Evolutionary conservation across 2,113 vertebrate genomes (phyloP).

Genomic region (Edolisoma coerulescens): DNA sequence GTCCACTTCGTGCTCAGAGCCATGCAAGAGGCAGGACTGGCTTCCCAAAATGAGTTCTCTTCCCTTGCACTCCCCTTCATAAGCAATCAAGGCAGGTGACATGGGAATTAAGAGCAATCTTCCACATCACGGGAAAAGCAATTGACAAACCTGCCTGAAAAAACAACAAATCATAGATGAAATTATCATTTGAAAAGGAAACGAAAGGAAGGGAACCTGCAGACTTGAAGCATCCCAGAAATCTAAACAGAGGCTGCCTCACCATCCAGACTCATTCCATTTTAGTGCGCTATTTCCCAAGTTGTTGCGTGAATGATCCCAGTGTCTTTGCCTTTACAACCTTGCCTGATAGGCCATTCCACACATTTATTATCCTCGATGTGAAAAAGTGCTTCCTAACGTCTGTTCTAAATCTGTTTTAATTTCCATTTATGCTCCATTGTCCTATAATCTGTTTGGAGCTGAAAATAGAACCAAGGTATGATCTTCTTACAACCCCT

Average conservation of each 20-base stretch:
- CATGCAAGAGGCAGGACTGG: neutral
- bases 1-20: neutral
- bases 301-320: constrained; percentile 40
- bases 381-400: constrained; percentile 54
- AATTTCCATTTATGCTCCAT: constrained; percentile 67
- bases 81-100: neutral
- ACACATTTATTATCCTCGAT: constrained; percentile 55
- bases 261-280: constrained; percentile 11
- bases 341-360: constrained; percentile 52
- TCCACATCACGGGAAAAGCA: neutral
- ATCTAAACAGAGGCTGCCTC: neutral
- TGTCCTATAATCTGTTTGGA: constrained; percentile 65
- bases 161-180: neutral
- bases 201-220: neutral
- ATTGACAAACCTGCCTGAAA: neutral
- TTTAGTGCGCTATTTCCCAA: neutral
- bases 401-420: constrained; percentile 66
- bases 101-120: neutral
- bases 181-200: neutral
- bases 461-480: constrained; percentile 65
- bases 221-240: neutral
- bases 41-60: neutral
- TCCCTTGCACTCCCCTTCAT: neutral
- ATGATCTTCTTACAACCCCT: constrained; percentile 60
- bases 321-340: constrained; percentile 47